Evolutionary conservation across 1,140 invertebrate genomes (phyloP), one percentile per base, ranked within the genome.

Genomic region (Aethina tumida): DNA sequence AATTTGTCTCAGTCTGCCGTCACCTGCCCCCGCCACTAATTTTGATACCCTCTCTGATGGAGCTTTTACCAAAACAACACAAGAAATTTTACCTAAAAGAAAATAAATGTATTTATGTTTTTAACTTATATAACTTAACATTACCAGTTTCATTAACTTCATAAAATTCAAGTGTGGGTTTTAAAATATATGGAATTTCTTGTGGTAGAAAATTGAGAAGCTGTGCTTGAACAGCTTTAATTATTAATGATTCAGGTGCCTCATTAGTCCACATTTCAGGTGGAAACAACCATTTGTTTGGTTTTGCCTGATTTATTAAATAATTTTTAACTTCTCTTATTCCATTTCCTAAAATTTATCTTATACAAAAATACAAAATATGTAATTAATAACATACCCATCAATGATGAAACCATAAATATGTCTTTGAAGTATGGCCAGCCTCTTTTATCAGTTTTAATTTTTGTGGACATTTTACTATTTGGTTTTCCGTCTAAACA

Each of bases 321-420:
- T 87, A 91, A 35, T 79, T 66, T 78, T 86, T 60, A n/a, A 71
- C 16, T 25, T 59, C 53, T 7, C 25, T 22, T 13, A 61, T 24
- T 16, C 59, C 59, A 48, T 49, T 48, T 35, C 50, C 47, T 53
- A 15, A 39, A 53, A 47, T 26, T 9, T 20, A 12, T 5, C 36
- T 42, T 29, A 24, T 20, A 21, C 12, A 5, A 30, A 1, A 12
- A 9, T 14, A 15, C 8, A 2, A 28, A 6, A 10, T n/a, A 31
- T 16, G 1, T 18, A 15, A 2, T 37, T 5, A 3, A 63, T 67
- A 87, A 82, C 75, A 14, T 73, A 64, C 77, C 75, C 30, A 74
- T 75, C 19, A 91, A 56, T 0, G 90, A 83, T 13, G 91, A 95
- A 6, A 94, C 69, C 69, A 95, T 80, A 56, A 97, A 97, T 13